phyloP scores from a whole-genome alignment of 2,888 invertebrate species.

The Meta bourneti region DNA sequence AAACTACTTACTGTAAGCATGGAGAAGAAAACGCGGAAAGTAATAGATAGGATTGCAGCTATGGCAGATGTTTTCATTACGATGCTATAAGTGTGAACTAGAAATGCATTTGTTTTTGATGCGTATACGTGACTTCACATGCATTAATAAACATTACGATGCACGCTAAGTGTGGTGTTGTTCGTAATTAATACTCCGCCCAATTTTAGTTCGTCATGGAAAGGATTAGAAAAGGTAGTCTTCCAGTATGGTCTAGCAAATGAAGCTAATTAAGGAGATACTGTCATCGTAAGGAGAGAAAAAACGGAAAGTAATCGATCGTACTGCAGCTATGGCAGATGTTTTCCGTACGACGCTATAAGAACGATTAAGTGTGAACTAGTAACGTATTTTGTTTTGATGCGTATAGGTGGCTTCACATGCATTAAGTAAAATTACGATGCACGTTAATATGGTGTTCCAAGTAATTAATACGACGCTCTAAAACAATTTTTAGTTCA shows the following conservation, averaged over 20 bases:
- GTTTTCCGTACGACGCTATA: constrained; percentile 49
- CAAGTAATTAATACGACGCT: no score
- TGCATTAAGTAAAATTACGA: background rate
- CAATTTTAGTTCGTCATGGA: no score
- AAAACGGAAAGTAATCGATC: constrained; percentile 44
- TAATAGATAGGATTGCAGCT: constrained; percentile 37
- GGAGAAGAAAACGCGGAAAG: constrained; percentile 21
- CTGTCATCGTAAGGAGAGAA: constrained; percentile 47
- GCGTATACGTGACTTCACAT: constrained; percentile 31
- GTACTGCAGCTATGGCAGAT: constrained; percentile 42
- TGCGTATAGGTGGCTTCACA: constrained; percentile 28
- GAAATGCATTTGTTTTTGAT: constrained; percentile 1
- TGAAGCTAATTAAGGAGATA: constrained; percentile 35
- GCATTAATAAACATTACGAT: background rate
- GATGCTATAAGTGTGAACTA: constrained; percentile 28
- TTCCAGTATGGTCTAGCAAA: no score
- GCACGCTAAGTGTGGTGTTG: no score
- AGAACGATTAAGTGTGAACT: constrained; percentile 40
- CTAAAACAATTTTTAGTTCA: no score
- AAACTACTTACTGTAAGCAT: no score
- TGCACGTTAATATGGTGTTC: no score
- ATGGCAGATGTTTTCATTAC: constrained; percentile 63
- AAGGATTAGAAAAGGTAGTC: no score
- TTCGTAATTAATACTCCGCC: no score
- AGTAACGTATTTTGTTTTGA: constrained; percentile 6